phyloP scores from a whole-genome alignment of 2,797 vertebrate species.

The Orientallactaga sibirica region DNA sequence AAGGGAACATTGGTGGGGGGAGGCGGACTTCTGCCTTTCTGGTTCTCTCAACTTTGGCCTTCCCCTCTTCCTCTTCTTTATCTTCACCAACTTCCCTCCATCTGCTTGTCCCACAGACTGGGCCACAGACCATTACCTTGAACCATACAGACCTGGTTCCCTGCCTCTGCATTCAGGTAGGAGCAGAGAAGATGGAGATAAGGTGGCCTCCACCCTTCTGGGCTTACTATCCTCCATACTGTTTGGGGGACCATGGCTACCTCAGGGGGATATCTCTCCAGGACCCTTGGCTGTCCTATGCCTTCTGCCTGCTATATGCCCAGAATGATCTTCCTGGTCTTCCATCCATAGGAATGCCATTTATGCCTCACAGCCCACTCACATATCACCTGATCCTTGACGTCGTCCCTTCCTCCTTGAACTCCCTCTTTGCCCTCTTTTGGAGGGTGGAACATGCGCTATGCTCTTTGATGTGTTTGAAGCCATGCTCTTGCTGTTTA shows the following conservation, averaged over 20 bases:
- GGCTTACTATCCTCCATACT: background rate
- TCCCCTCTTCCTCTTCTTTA: background rate
- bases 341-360: background rate
- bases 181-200: slow-evolving; percentile 1
- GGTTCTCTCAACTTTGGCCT: background rate
- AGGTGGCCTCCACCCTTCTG: background rate
- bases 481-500: background rate
- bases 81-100: background rate
- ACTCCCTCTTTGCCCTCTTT: background rate
- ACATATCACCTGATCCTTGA: background rate
- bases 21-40: background rate
- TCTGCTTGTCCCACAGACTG: slow-evolving; percentile 79
- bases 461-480: background rate
- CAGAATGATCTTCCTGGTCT: background rate
- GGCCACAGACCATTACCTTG: slow-evolving; percentile 84
- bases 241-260: background rate
- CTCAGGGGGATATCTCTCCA: background rate
- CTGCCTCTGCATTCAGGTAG: slow-evolving; percentile 89
- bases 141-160: slow-evolving; percentile 83
- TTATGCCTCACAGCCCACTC: background rate
- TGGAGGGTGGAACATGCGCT: background rate
- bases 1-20: background rate
- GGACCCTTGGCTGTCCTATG: background rate
- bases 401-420: background rate
- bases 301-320: background rate